phyloP scores from a whole-genome alignment of 2,888 invertebrate genomes.

The Cephus rjabovi region DNA sequence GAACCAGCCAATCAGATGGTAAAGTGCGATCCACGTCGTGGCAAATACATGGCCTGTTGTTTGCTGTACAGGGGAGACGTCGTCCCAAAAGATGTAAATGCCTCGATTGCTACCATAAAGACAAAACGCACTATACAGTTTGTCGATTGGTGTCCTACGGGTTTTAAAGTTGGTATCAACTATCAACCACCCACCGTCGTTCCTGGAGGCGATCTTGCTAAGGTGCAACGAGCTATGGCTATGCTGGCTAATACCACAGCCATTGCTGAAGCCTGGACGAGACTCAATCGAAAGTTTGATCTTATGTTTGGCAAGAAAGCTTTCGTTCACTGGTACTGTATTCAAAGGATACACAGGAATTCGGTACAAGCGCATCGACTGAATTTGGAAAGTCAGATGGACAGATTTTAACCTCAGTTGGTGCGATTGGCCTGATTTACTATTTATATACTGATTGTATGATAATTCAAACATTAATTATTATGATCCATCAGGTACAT shows the following conservation, averaged over 20 bases:
- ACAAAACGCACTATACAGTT: constrained; percentile 83
- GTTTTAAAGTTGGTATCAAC: constrained; percentile 81
- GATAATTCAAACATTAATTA: neutral
- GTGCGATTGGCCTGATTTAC: neutral
- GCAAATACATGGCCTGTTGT: constrained; percentile 92
- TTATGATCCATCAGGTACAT: constrained; percentile 39
- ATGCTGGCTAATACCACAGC: constrained; percentile 67
- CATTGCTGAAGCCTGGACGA: constrained; percentile 74
- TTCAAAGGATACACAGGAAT: neutral
- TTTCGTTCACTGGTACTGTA: constrained; percentile 74
- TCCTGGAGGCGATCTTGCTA: constrained; percentile 58
- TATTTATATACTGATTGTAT: neutral
- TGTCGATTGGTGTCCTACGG: constrained; percentile 96
- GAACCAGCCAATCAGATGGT: constrained; percentile 93
- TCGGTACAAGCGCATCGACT: neutral
- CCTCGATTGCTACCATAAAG: constrained; percentile 83
- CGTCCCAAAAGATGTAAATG: constrained; percentile 89
- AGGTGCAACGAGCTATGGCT: constrained; percentile 71
- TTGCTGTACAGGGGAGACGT: constrained; percentile 91
- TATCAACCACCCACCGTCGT: constrained; percentile 64
- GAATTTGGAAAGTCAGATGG: neutral
- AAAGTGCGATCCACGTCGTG: constrained; percentile 85
- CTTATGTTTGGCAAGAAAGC: constrained; percentile 74
- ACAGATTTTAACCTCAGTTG: neutral
- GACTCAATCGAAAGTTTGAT: constrained; percentile 74